Base-by-base conservation (phyloP, 1,140 invertebrate genomes). In the Nautilus pompilius region DNA sequence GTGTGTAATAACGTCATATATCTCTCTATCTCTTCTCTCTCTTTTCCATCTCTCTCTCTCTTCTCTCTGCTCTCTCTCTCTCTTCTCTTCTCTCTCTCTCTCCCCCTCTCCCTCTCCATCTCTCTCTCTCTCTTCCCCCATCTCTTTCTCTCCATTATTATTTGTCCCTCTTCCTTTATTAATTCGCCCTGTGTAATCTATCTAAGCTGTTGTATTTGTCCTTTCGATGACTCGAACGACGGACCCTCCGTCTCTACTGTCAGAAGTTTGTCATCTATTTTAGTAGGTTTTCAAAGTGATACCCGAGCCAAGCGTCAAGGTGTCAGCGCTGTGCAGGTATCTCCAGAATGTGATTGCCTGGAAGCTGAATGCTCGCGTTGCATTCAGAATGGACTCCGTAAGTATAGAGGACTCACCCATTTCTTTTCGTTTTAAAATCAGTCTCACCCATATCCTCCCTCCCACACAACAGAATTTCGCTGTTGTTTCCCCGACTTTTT, bases 231-330 rank as follows among this genome's bases (percentile, higher is more conserved):
- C 13, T 34, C 34, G 17, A 29, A 10, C 36, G 41, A 28, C 45
- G 33, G 17, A 20, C 49, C 46, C 26, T 55, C 32, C 51, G 20
- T 61, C 58, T 56, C n/a, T 28, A 22, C 22, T 32, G 6, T 34
- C 54, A 22, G 24, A 24, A 24, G 26, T 30, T 58, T 34, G 24
- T 34, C 62, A 58, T 63, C 29, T 62, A 46, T 65, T 59, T 65
- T 49, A 54, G 48, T 63, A 41, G 62, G 36, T 65, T 59, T 65
- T 33, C 54, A 28, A 54, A 58, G 53, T 32, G 32, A 34, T 56
- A 26, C 48, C 13, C 56, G 26, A 45, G n/a, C 34, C 33, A 17
- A n/a, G 22, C 20, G 34, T 58, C 49, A 24, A 24, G 26, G 54
- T 45, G 17, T 20, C 32, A 13, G 58, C 53, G 26, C 26, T 58